phyloP scores from a whole-genome alignment of 2,888 invertebrate genomes.

The Drosophila conformis region DNA sequence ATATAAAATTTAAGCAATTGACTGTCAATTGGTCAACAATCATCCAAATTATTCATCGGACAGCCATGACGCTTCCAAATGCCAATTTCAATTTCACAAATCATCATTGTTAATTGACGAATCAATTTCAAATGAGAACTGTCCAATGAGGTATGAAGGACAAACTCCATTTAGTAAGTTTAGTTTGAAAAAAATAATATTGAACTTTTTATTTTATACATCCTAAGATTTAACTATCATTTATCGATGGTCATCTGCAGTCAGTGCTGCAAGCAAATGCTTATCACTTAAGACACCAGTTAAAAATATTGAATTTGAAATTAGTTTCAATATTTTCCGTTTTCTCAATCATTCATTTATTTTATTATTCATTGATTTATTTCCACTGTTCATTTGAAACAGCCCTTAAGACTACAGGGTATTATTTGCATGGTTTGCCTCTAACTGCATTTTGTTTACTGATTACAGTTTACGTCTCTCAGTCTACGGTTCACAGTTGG shows the following conservation, averaged over 20 bases:
- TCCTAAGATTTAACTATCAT: not conserved
- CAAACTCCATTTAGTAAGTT: not conserved
- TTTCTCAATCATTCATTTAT: not conserved
- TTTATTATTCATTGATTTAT: not conserved
- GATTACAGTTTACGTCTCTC: slow-evolving; percentile 9
- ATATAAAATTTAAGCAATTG: not conserved
- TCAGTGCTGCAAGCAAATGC: not conserved
- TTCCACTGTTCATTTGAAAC: not conserved
- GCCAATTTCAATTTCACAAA: not conserved
- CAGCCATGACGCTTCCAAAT: not conserved
- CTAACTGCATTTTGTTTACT: not conserved
- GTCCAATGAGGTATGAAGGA: not conserved
- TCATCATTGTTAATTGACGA: not conserved
- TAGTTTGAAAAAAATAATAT: not conserved
- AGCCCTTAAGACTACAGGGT: not conserved
- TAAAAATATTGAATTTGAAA: not conserved
- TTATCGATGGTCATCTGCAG: not conserved
- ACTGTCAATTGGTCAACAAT: not conserved
- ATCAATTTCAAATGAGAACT: not conserved
- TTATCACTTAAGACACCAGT: not conserved
- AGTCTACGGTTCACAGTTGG: slow-evolving; percentile 20
- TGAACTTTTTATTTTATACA: too few relatives aligned
- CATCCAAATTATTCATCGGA: not conserved
- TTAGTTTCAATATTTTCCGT: not conserved
- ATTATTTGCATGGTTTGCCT: not conserved